A percentile compares a stretch with the other conserved stretches of the same genome.
Conservation (phyloP, 2,113 vertebrate genomes). For the Scopus umbretta region DNA sequence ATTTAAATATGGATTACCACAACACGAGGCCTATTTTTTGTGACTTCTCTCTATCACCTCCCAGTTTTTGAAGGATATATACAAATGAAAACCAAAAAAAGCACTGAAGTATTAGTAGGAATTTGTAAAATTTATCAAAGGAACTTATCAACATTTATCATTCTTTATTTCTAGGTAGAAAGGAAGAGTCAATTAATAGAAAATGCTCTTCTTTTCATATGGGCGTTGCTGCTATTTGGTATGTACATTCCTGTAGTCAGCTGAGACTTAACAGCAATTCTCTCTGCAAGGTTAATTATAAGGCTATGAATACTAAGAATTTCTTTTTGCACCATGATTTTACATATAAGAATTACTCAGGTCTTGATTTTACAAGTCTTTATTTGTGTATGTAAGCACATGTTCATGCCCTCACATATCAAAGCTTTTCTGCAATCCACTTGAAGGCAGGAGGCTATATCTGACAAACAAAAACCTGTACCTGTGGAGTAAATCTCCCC, state of each 20-base stretch:
- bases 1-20: neutral
- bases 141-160: neutral
- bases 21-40: neutral
- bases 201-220: neutral
- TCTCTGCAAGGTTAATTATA: neutral
- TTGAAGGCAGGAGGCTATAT: neutral
- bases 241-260: neutral
- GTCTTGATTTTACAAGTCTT: neutral
- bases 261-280: neutral
- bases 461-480: neutral
- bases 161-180: neutral
- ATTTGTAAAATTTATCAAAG: neutral
- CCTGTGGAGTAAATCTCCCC: neutral
- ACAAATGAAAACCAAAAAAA: neutral
- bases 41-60: neutral
- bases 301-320: neutral
- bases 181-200: neutral
- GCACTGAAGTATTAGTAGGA: neutral
- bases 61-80: neutral
- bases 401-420: fast-evolving
- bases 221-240: neutral
- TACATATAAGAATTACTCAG: neutral
- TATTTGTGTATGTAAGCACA: neutral
- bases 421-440: neutral
- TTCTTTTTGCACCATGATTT: neutral